Conservation (phyloP, 2,797 vertebrate species). For the Rousettus madagascariensis region DNA sequence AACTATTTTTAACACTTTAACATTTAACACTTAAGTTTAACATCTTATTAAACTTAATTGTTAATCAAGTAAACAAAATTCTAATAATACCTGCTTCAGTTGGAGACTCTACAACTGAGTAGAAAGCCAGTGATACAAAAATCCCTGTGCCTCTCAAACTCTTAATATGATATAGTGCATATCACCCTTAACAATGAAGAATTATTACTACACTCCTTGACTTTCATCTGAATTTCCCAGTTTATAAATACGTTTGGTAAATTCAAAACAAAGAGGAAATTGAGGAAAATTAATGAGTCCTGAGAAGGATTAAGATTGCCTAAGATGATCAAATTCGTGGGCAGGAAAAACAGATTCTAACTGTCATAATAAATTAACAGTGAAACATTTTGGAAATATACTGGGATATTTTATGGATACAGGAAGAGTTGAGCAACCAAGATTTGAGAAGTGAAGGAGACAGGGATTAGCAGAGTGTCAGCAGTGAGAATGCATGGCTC, state of each 20-base stretch:
- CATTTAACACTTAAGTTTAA: not conserved
- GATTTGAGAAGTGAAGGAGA: not conserved
- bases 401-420: not conserved
- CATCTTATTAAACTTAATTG: not conserved
- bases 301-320: not conserved
- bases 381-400: not conserved
- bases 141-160: not conserved
- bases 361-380: not conserved
- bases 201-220: not conserved
- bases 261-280: not conserved
- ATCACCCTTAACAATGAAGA: not conserved
- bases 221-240: not conserved
- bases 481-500: not conserved
- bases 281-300: not conserved
- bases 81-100: not conserved
- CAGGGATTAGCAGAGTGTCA: not conserved
- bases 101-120: not conserved
- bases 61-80: not conserved
- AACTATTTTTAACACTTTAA: not conserved
- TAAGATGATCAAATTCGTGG: not conserved
- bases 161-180: not conserved
- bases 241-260: not conserved
- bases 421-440: not conserved
- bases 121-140: not conserved
- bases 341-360: not conserved